Evolutionary conservation across 2,797 vertebrate species (phyloP).

Genomic region (Otus scops): DNA sequence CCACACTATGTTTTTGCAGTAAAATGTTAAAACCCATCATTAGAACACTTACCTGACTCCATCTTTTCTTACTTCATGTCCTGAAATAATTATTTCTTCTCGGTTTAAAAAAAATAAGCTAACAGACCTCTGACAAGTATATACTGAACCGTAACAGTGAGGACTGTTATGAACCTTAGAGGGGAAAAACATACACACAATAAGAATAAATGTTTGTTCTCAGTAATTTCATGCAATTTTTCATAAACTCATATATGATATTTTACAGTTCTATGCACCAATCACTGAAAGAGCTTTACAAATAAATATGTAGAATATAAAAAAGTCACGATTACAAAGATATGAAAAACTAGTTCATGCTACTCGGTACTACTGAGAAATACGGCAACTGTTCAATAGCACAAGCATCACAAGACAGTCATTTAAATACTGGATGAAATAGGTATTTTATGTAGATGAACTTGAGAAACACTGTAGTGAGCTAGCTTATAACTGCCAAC

Average conservation of each 20-base stretch:
- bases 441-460: background rate
- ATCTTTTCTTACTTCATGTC: conserved; percentile 90
- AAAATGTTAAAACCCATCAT: background rate
- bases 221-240: background rate
- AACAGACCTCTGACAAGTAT: conserved; percentile 89
- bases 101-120: conserved; percentile 95
- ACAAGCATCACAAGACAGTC: background rate
- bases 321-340: background rate
- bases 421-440: background rate
- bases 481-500: background rate
- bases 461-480: background rate
- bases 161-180: conserved; percentile 93
- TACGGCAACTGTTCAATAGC: background rate
- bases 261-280: background rate
- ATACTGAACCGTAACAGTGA: conserved; percentile 86
- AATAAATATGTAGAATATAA: background rate
- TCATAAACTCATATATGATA: background rate
- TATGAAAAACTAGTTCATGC: background rate
- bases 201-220: background rate
- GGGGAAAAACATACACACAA: background rate
- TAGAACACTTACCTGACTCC: conserved; percentile 82
- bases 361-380: background rate
- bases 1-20: background rate
- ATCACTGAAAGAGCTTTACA: background rate
- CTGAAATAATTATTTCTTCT: conserved; percentile 92